Conservation (phyloP, 2,113 vertebrate genomes). For the Daboia siamensis region DNA sequence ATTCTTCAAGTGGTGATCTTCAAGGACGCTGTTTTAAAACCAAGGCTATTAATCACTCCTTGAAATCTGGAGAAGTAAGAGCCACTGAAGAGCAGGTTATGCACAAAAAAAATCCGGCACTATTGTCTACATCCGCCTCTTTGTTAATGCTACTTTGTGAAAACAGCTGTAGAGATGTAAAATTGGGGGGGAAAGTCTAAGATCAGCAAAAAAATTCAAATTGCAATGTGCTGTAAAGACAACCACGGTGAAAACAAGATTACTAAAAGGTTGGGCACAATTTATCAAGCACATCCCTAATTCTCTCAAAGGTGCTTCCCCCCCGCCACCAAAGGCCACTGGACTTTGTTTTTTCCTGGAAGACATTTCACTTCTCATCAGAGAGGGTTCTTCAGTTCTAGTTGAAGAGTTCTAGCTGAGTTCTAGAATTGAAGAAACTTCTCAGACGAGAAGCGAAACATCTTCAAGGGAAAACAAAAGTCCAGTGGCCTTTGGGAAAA, state of each 20-base stretch:
- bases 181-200: not conserved
- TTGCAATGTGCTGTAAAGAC: not conserved
- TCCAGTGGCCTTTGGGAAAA: too few relatives aligned
- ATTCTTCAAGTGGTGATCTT: not conserved
- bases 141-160: not conserved
- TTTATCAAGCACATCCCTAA: not conserved
- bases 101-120: not conserved
- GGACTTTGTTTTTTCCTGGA: not conserved
- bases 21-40: not conserved
- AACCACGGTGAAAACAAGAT: not conserved
- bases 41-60: not conserved
- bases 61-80: not conserved
- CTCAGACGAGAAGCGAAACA: not conserved
- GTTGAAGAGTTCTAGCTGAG: not conserved
- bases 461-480: not conserved
- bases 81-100: not conserved
- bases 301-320: not conserved
- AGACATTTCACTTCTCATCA: not conserved
- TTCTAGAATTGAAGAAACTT: not conserved
- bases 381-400: not conserved
- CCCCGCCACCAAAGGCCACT: too few relatives aligned
- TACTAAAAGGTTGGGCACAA: not conserved
- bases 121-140: not conserved
- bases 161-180: not conserved
- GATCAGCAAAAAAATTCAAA: not conserved